Evolutionary conservation across 2,888 invertebrate species (phyloP), one percentile per base, ranked within the genome.

Genomic region (Eristalis pertinax): DNA sequence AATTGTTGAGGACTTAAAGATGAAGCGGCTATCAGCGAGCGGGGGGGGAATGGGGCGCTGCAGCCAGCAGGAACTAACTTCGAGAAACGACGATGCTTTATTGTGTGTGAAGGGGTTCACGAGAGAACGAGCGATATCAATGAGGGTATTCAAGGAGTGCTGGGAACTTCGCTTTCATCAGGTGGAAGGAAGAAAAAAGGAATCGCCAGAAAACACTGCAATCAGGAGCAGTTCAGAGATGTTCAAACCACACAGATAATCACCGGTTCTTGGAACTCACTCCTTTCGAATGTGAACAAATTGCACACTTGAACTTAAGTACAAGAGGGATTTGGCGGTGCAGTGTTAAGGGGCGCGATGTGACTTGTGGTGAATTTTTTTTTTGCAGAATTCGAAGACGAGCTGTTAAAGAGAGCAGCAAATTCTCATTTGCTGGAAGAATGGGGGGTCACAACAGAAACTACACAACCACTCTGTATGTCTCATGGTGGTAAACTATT

Each of bases 1-100:
- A 74, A 68, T 74, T 63, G 38, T 35, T 19, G 50, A 68, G 68
- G 62, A 38, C 24, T 80, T 69, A 29, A 62, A 62, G 68, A 32
- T 32, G 32, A 60, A 69, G 68, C 50, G 65, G 11, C 63, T 38
- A 69, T 69, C 56, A 56, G 19, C 13, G 63, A 22, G 24, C 11
- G 58, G 5, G 58, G 11, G 22, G 58, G 4, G 11, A 26, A 5
- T 2, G 22, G 58, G 38, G 65, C 26, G 26, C 29, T 58, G 19
- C 13, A n/a, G n/a, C n/a, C n/a, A n/a, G n/a, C n/a, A 35, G 19
- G 63, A 70, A 78, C 56, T 63, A 70, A 60, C 19, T 58, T 35
- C 32, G 41, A 24, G 22, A 22, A 72, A 60, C 65, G 41, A 64
- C 41, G 32, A 13, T 29, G 70, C 13, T n/a, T 35, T 70, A 24